Percentiles rank a stretch among this genome's conserved stretches.
Evolutionary conservation across 2,113 vertebrate species (phyloP).

Genomic region (Patagioenas fasciata): DNA sequence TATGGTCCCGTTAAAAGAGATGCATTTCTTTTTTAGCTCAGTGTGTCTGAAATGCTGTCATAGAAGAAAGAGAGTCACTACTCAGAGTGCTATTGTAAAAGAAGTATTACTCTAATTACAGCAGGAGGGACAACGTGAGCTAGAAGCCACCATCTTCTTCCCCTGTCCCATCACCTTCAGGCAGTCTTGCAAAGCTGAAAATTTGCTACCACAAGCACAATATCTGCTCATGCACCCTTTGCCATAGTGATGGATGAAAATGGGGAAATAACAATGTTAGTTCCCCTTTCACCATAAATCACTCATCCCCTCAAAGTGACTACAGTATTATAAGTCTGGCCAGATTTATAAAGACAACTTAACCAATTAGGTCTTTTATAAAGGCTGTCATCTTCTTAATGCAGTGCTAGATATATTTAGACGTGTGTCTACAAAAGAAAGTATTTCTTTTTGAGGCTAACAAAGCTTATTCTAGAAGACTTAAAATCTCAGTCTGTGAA

Average conservation of each 20-base stretch:
- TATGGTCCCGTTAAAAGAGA: slow-evolving; percentile 49
- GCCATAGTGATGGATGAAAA: slow-evolving; percentile 23
- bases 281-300: slow-evolving; percentile 5
- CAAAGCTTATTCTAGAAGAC: neutral
- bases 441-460: neutral
- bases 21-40: slow-evolving; percentile 49
- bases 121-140: neutral
- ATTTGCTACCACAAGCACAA: slow-evolving; percentile 35
- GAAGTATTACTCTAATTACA: slow-evolving; percentile 41
- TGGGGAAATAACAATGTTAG: slow-evolving; percentile 15
- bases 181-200: slow-evolving; percentile 33
- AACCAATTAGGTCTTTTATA: slow-evolving; percentile 28
- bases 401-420: slow-evolving; percentile 7
- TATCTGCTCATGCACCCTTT: slow-evolving; percentile 15
- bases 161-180: neutral
- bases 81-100: slow-evolving; percentile 4
- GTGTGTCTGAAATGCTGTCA: slow-evolving; percentile 44
- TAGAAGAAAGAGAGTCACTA: slow-evolving; percentile 24
- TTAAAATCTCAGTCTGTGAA: neutral
- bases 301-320: slow-evolving; percentile 1
- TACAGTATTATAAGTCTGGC: neutral
- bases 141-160: neutral
- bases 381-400: neutral
- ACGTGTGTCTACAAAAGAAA: neutral
- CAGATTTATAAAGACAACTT: neutral